Percentiles rank a stretch among this genome's conserved stretches.
phyloP scores from a whole-genome alignment of 1,140 invertebrate genomes.

The Ceratina japonica region DNA sequence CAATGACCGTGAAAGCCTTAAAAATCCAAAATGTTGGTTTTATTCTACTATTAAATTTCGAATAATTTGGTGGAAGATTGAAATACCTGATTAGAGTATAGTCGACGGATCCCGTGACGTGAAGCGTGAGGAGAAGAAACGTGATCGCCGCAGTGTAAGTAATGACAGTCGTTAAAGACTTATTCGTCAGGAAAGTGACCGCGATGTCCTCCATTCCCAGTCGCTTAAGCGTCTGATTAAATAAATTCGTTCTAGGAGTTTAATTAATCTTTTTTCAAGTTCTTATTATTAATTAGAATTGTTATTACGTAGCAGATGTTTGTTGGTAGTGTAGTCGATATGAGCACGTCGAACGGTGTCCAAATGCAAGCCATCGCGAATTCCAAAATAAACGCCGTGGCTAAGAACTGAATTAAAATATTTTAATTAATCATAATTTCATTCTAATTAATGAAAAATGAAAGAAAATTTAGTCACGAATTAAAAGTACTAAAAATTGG shows the following conservation, averaged over 20 bases:
- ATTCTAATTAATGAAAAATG: not conserved
- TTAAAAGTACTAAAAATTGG: not conserved
- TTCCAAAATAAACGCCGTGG: slow-evolving; percentile 68
- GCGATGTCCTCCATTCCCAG: slow-evolving; percentile 46
- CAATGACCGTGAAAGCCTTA: too few relatives aligned
- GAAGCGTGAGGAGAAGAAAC: slow-evolving; percentile 59
- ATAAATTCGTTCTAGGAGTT: not conserved
- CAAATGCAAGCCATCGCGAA: slow-evolving; percentile 67
- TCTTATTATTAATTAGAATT: too few relatives aligned
- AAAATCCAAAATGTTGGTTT: too few relatives aligned
- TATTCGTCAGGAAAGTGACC: slow-evolving; percentile 44
- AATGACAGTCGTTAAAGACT: slow-evolving; percentile 45
- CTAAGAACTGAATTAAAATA: slow-evolving; percentile 63
- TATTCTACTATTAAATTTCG: too few relatives aligned
- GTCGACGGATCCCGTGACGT: slow-evolving; percentile 63
- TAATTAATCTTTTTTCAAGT: too few relatives aligned
- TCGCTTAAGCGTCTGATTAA: slow-evolving; percentile 22
- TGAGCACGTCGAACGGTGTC: slow-evolving; percentile 66
- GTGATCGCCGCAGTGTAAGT: slow-evolving; percentile 52
- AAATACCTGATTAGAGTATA: slow-evolving; percentile 49
- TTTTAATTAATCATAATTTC: not conserved
- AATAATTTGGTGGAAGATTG: not conserved
- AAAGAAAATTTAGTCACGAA: not conserved
- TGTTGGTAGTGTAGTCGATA: slow-evolving; percentile 59
- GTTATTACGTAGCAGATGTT: slow-evolving; percentile 62